phyloP scores from a whole-genome alignment of 2,113 vertebrate genomes.

The Bubo blakistoni region DNA sequence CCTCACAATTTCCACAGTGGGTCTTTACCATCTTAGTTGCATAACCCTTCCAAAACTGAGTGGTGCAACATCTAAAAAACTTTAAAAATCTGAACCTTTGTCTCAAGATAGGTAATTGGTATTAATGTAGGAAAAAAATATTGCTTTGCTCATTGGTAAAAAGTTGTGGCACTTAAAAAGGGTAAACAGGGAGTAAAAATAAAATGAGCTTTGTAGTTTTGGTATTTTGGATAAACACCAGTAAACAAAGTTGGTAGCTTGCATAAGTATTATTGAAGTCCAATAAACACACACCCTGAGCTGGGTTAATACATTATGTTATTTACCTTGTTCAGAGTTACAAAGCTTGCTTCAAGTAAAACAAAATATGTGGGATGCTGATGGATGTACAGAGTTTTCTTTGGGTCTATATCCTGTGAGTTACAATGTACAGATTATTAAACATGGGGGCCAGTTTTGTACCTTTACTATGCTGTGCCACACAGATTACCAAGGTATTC shows the following conservation, averaged over 20 bases:
- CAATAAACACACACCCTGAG: neutral
- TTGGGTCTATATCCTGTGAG: rapidly evolving
- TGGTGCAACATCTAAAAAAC: neutral
- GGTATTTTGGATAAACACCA: neutral
- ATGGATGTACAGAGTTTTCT: neutral
- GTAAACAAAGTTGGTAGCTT: neutral
- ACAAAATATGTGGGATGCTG: neutral
- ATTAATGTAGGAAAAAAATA: neutral
- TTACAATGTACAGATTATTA: neutral
- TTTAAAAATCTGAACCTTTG: neutral
- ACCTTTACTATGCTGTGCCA: neutral
- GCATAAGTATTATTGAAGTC: neutral
- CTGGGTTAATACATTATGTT: neutral
- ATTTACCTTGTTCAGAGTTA: neutral
- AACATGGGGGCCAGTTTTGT: neutral
- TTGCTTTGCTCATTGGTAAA: neutral
- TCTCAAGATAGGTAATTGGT: neutral
- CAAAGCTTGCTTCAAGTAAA: neutral
- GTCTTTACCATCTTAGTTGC: neutral
- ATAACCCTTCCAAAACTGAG: neutral
- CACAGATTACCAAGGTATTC: neutral
- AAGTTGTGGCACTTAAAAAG: neutral
- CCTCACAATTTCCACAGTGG: neutral
- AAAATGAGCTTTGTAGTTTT: neutral
- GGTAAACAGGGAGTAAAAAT: neutral